Base-by-base conservation (phyloP, 1,140 invertebrate genomes). In the Drosophila pandora region DNA sequence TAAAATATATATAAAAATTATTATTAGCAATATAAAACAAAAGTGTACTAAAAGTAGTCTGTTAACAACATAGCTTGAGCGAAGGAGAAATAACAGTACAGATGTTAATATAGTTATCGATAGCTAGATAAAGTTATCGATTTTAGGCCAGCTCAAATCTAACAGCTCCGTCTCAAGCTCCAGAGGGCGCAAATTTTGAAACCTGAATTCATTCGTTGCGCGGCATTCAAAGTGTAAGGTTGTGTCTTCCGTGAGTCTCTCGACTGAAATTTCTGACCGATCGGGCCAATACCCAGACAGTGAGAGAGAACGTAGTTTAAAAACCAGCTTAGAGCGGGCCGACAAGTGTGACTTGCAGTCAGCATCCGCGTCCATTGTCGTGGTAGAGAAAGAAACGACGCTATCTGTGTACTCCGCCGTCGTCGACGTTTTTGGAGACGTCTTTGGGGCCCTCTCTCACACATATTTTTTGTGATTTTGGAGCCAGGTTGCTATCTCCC, bases 301-400 rank as follows among this genome's bases (percentile, higher is more conserved):
- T 57, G 57, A 60, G 60, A 71, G 47, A 74, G 74, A 54, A 28
- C 53, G 37, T 22, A 65, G 68, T 53, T 53, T 52, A 68, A 39
- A 80, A 85, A 85, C 77, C 73, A 81, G 76, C 76, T 89, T 83
- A 83, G 84, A 89, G 84, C 59, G 84, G 89, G 85, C 54, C 50
- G 54, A 85, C 84, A 80, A 75, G 73, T 80, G 85, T 71, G 61
- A 28, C 59, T 53, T 22, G 52, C 47, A 41, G 64, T 52, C 84
- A 89, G 84, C 84, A 89, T 89, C 84, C 85, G 63, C 45, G 55
- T 17, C 17, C 59, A 17, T 39, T 21, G 39, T 17, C 53, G 85
- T 84, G 76, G 52, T 72, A 63, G 45, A 6, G 50, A 89, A 84
- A 80, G 84, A 84, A 82, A 54, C 68, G 60, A 58, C 79, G 47